phyloP scores from a whole-genome alignment of 2,888 invertebrate genomes.

The Drosophila anomelani region DNA sequence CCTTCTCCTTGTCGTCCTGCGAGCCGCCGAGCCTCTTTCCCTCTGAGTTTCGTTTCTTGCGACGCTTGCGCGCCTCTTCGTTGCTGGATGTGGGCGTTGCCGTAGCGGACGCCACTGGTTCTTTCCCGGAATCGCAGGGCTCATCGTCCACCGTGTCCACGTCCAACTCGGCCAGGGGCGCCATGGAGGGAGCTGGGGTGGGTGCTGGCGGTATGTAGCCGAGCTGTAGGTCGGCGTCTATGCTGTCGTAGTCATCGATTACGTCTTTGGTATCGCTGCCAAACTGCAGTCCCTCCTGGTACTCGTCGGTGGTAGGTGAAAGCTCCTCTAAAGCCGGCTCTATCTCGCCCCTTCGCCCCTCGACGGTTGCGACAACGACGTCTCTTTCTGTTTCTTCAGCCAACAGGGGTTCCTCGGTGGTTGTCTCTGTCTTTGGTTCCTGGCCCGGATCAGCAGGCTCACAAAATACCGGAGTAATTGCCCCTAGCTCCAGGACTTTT shows the following conservation, averaged over 20 bases:
- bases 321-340: constrained; percentile 67
- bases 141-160: constrained; percentile 89
- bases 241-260: constrained; percentile 80
- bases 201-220: constrained; percentile 83
- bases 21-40: constrained; percentile 68
- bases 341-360: constrained; percentile 7
- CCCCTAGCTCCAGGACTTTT: constrained; percentile 56
- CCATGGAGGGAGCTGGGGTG: constrained; percentile 85
- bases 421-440: constrained; percentile 20
- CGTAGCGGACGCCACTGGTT: constrained; percentile 5
- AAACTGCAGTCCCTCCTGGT: constrained; percentile 83
- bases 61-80: constrained; percentile 78
- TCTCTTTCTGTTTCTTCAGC: background rate
- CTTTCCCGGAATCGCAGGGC: constrained; percentile 85
- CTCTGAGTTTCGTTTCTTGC: constrained; percentile 81
- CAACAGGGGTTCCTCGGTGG: constrained; percentile 30
- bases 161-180: constrained; percentile 89
- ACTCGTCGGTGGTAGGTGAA: constrained; percentile 84
- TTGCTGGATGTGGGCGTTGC: constrained; percentile 45
- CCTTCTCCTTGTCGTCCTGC: constrained; percentile 74
- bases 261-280: constrained; percentile 66
- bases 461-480: background rate
- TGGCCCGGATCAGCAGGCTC: background rate
- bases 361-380: background rate
- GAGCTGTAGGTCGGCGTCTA: constrained; percentile 70